phyloP scores from a whole-genome alignment of 2,797 vertebrate species.

The Macrochelys suwanniensis region DNA sequence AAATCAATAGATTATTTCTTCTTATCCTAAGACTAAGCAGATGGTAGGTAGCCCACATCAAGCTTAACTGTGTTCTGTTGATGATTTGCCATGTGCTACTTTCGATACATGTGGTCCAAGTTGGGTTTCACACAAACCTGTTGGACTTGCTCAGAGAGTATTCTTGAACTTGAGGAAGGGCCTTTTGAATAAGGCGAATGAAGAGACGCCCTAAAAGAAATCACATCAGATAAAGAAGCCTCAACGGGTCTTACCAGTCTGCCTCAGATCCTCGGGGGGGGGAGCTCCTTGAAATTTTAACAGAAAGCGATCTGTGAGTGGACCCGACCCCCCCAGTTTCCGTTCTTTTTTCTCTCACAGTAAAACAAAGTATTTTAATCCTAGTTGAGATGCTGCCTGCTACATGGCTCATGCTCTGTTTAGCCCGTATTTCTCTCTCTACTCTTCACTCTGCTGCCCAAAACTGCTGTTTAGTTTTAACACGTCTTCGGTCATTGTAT shows the following conservation, averaged over 20 bases:
- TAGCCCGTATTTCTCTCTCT: background rate
- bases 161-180: conserved; percentile 71
- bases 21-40: conserved; percentile 14
- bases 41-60: background rate
- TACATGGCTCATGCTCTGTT: background rate
- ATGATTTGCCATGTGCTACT: background rate
- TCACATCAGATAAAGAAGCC: background rate
- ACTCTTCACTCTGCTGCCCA: background rate
- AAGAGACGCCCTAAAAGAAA: conserved; percentile 33
- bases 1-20: conserved; percentile 51
- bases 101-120: background rate
- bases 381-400: background rate
- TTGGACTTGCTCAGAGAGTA: background rate
- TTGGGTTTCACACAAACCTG: conserved; percentile 38
- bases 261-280: background rate
- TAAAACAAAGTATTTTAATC: background rate
- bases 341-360: background rate
- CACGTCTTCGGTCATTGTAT: accelerated
- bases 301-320: background rate
- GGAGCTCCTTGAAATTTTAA: background rate
- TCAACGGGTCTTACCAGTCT: background rate
- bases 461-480: background rate
- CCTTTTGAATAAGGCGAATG: conserved; percentile 27
- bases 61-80: background rate
- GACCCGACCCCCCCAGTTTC: background rate